Base-by-base conservation (phyloP, 2,888 invertebrate genomes). In the Orchestes rusci region DNA sequence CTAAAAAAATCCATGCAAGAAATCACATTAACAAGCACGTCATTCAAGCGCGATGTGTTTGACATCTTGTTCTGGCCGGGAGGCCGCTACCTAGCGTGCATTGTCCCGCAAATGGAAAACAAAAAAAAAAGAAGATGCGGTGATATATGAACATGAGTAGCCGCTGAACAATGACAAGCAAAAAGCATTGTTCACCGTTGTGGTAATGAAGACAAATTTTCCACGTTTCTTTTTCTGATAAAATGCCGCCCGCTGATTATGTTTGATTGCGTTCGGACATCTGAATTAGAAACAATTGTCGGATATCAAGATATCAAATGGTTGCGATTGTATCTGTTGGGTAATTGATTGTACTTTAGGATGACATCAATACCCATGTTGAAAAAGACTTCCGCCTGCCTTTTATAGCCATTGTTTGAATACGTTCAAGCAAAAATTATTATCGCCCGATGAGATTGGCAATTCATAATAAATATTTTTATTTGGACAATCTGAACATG, bases 141-240 rank as follows among this genome's bases (percentile, higher is more conserved):
- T 63, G 63, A 63, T 63, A 60, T 61, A 63, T 61, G 62, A 58
- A 57, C 59, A 55, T 61, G 62, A 60, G 59, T 59, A 59, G 59
- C 57, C 51, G 50, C n/a, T 56, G 56, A 56, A 57, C 53, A 58
- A 58, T 62, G 65, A 63, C 64, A 64, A 59, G 58, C 59, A 56
- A 48, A 45, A 38, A 56, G 60, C 58, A 66, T 68, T 68, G 68
- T 68, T 65, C 64, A 41, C 67, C 47, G 55, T 64, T 61, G 67
- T 68, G 23, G 60, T 68, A 68, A 68, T 69, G 68, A 69, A 68
- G 68, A 68, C 68, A 68, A 69, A 68, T 68, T 67, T 63, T 56
- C 50, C 44, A 49, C 44, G 43, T 53, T 54, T 23, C 23, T 23
- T 54, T 55, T 49, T 7, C 51, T 51, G 48, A 39, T 16, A 36